These are phyloP conservation scores for Lophotis ruficrista DNA, from an alignment of 2,113 vertebrate genomes.

Conservation along the genomic window DNA sequence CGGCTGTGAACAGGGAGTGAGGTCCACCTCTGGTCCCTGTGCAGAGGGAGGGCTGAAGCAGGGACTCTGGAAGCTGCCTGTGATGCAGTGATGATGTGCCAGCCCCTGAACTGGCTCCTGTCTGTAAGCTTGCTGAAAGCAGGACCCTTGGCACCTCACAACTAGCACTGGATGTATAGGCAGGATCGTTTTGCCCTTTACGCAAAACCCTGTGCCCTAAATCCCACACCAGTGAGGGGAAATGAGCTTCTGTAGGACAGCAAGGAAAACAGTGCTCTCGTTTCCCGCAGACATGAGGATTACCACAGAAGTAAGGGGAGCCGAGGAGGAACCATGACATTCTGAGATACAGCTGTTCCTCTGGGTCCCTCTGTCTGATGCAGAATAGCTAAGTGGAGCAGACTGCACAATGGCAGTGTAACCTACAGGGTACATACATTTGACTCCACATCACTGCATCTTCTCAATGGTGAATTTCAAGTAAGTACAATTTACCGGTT, in stretches of 20 bases:
- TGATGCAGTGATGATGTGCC: no score
- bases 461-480: neutral
- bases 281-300: fast-evolving
- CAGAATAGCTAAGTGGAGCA: neutral
- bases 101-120: no score
- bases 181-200: neutral
- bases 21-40: neutral
- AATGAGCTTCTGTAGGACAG: neutral
- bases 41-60: no score
- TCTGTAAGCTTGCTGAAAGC: neutral
- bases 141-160: neutral
- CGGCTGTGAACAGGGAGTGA: fast-evolving
- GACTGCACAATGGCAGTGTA: neutral
- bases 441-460: neutral
- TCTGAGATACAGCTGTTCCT: neutral
- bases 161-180: neutral
- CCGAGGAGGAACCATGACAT: neutral
- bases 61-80: no score
- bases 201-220: neutral
- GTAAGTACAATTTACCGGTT: neutral
- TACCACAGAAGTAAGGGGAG: neutral
- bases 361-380: neutral
- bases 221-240: neutral
- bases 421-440: neutral
- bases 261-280: neutral